A percentile compares a stretch with the other conserved stretches of the same genome.
phyloP scores from a whole-genome alignment of 1,140 invertebrate genomes.

The Eumeta japonica region DNA sequence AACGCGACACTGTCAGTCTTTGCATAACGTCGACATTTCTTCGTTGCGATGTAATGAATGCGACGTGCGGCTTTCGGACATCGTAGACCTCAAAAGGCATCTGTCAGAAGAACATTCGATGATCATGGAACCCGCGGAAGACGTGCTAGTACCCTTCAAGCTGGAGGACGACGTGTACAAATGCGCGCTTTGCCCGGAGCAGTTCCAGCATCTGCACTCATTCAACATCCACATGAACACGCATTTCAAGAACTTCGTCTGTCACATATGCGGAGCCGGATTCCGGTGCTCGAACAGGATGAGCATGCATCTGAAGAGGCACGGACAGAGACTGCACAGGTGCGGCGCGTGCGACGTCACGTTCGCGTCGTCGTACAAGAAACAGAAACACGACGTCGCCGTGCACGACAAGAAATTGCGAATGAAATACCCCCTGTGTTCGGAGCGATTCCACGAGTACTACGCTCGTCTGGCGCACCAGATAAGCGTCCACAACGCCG shows the following conservation, averaged over 20 bases:
- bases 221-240: slow-evolving; percentile 24
- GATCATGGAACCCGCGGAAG: slow-evolving; percentile 8
- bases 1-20: too few species aligned
- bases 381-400: slow-evolving; percentile 19
- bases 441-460: slow-evolving; percentile 42
- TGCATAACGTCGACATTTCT: too few species aligned
- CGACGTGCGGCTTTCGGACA: too few species aligned
- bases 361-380: slow-evolving; percentile 20
- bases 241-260: slow-evolving; percentile 22
- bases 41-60: too few species aligned
- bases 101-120: slow-evolving; percentile 14
- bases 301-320: slow-evolving; percentile 14
- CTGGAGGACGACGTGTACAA: slow-evolving; percentile 14
- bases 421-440: slow-evolving; percentile 27
- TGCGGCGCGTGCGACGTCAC: slow-evolving; percentile 20
- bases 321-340: slow-evolving; percentile 13
- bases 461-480: slow-evolving; percentile 40
- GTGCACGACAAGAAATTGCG: slow-evolving; percentile 19
- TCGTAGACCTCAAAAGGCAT: too few species aligned
- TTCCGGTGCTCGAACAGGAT: slow-evolving; percentile 22
- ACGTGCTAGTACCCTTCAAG: slow-evolving; percentile 21
- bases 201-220: slow-evolving; percentile 18
- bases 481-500: slow-evolving; percentile 40
- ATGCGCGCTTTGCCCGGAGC: slow-evolving; percentile 17
- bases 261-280: slow-evolving; percentile 22